Evolutionary conservation across 2,113 vertebrate genomes (phyloP).

Genomic region (Tylochromis polylepis): DNA sequence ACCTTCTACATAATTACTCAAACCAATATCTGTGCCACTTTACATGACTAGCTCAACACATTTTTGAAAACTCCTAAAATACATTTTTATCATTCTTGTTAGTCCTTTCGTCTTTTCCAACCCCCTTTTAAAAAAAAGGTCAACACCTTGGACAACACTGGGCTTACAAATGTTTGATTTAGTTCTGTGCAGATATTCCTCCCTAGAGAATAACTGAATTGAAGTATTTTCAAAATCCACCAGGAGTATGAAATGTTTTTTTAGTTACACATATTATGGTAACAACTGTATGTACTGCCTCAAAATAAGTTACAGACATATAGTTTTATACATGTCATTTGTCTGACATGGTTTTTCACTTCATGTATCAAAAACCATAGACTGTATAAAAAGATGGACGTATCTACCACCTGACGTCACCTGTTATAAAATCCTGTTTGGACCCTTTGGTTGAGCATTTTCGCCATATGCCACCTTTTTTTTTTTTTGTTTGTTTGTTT

Average conservation of each 20-base stretch:
- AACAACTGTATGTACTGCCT: background rate
- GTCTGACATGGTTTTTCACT: too few species aligned
- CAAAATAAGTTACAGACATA: background rate
- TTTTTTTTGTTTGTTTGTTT: too few species aligned
- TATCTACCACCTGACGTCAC: too few species aligned
- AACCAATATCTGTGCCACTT: background rate
- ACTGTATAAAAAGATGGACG: too few species aligned
- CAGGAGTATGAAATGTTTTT: background rate
- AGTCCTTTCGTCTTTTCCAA: too few species aligned
- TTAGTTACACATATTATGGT: background rate
- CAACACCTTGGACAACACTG: background rate
- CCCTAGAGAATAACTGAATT: background rate
- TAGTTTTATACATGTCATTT: background rate
- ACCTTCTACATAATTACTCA: background rate
- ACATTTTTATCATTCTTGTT: too few species aligned
- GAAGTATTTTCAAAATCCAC: background rate
- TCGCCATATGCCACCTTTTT: too few species aligned
- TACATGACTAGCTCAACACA: background rate
- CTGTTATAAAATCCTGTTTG: too few species aligned
- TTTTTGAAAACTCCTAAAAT: background rate
- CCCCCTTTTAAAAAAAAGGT: background rate
- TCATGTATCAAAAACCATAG: too few species aligned
- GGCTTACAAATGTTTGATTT: background rate
- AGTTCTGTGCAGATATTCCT: background rate
- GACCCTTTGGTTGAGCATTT: too few species aligned